A percentile compares a stretch with the other conserved stretches of the same genome.
These are phyloP conservation scores for Aplidium turbinatum DNA, from an alignment of 23 tunicate genomes.

Conservation along the genomic window DNA sequence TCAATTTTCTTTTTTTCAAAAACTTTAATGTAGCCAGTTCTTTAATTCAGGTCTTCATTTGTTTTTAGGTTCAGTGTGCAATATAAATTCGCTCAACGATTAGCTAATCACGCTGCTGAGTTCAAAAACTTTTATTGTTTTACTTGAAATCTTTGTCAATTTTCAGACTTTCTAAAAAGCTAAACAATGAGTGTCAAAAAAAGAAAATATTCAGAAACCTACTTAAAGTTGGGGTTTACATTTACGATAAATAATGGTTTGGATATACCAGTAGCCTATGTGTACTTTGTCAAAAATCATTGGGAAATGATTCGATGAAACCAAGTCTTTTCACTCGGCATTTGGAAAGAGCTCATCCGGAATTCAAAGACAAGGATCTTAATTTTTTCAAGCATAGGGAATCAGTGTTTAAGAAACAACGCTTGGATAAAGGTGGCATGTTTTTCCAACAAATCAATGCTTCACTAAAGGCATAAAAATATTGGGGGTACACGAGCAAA, in stretches of 20 bases:
- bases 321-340: constrained; percentile 26
- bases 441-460: constrained; percentile 18
- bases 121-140: constrained; percentile 16
- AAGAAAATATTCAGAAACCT: constrained; percentile 17
- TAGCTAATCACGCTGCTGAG: constrained; percentile 21
- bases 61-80: constrained; percentile 16
- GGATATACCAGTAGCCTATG: constrained; percentile 23
- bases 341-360: constrained; percentile 17
- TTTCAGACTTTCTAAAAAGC: constrained; percentile 18
- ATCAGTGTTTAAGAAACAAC: constrained; percentile 25
- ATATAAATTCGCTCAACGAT: constrained; percentile 17
- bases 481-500: no score
- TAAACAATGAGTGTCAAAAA: constrained; percentile 18
- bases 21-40: constrained; percentile 17
- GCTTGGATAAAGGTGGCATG: constrained; percentile 20
- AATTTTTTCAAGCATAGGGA: constrained; percentile 12
- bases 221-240: constrained; percentile 13
- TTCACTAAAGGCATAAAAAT: constrained; percentile 17
- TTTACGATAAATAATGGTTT: constrained; percentile 16
- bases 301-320: constrained; percentile 21
- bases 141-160: constrained; percentile 13
- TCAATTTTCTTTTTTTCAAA: constrained; percentile 24
- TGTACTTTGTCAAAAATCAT: constrained; percentile 13
- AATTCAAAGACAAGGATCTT: constrained; percentile 17
- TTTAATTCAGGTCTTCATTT: constrained; percentile 19